Conservation (phyloP, 1,140 invertebrate species). For the Procambarus virginalis region DNA sequence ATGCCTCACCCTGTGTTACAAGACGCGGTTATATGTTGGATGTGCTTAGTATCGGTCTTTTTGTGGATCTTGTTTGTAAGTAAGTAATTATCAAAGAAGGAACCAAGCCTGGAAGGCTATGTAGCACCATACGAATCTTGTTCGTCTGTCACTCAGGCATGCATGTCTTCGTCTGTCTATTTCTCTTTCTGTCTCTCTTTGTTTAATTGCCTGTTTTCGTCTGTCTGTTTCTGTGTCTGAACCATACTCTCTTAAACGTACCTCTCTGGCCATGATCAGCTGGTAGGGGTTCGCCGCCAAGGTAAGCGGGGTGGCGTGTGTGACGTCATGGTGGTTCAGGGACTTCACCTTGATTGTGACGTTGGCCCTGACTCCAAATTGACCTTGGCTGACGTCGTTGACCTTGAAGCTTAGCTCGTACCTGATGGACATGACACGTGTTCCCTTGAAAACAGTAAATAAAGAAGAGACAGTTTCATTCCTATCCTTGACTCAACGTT, state of each 20-base stretch:
- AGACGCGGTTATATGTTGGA: background rate
- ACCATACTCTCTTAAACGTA: background rate
- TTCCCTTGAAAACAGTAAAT: too few species aligned
- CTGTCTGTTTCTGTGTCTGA: background rate
- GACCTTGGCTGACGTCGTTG: conserved; percentile 26
- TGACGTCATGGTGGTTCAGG: conserved; percentile 1
- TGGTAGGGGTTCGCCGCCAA: conserved; percentile 15
- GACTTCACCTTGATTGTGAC: conserved; percentile 34
- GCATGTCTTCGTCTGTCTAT: too few species aligned
- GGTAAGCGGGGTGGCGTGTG: conserved; percentile 10
- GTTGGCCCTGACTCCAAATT: conserved; percentile 9
- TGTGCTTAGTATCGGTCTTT: too few species aligned
- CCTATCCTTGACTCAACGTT: too few species aligned
- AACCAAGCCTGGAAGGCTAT: too few species aligned
- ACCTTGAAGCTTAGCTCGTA: conserved; percentile 35
- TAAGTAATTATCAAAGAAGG: too few species aligned
- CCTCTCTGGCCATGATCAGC: conserved; percentile 10
- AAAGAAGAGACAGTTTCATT: too few species aligned
- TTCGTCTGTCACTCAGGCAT: too few species aligned
- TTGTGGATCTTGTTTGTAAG: too few species aligned
- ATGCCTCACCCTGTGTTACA: background rate
- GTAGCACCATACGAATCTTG: too few species aligned
- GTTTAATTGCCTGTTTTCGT: too few species aligned
- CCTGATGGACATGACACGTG: background rate
- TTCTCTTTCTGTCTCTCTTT: too few species aligned